Base-by-base conservation (phyloP, 2,797 vertebrate genomes). In the Pelobates cultripes region DNA sequence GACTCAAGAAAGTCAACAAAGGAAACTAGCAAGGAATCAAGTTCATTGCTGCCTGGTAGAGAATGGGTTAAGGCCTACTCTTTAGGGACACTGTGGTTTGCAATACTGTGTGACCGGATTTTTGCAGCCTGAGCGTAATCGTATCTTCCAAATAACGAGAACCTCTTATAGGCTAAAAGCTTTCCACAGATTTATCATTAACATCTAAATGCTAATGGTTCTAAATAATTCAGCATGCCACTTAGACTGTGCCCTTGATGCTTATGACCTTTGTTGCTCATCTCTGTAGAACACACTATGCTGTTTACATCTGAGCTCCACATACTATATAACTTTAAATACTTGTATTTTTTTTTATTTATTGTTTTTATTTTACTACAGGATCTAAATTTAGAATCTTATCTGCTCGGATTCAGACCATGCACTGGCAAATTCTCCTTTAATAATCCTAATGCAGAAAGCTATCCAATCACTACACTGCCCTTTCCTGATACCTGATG, bases 191-290 rank as follows among this genome's bases (percentile, higher is more conserved):
- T 93, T 92, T 90, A 91, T 92, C 91, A 91, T 92, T 93, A 90
- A 86, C 86, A 86, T 90, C 89, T 86, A 90, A 87, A 91, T 88
- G 89, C 89, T 92, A 87, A 86, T 72, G 2, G 85, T 87, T 85
- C 85, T 92, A 93, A 94, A 94, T 94, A 92, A 94, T 94, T 94
- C 93, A 94, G 87, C 66, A 79, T 85, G 86, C 85, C 87, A 86
- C 90, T 92, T 91, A 93, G 91, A 86, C 86, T 81, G 79, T 83
- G 85, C 87, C 87, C 85, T 88, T 91, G 86, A 74, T 90, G 86
- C 73, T 84, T 90, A 84, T 83, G 82, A 79, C 82, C 82, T 84
- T 79, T 83, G 4, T 61, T 84, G 68, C 45, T 84, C 73, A 72
- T 84, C 73, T 41, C 68, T 10, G 41, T 40, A 55, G 41, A 71